A percentile compares a stretch with the other conserved stretches of the same genome.
Conservation (phyloP, 2,888 invertebrate genomes). For the Volucella bombylans region DNA sequence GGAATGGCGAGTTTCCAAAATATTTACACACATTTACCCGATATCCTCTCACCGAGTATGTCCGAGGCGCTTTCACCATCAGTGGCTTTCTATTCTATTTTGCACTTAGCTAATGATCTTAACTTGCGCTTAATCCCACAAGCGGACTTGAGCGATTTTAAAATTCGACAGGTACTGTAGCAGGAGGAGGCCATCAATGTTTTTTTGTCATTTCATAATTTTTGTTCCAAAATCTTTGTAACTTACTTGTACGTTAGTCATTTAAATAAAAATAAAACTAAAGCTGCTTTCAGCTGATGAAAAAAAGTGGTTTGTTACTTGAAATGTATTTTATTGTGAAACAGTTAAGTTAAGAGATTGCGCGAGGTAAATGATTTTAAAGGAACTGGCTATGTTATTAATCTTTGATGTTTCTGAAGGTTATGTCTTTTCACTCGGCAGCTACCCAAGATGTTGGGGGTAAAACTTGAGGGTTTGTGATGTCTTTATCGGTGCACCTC, state of each 20-base stretch:
- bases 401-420: too few species aligned
- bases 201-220: constrained; percentile 34
- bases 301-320: not conserved
- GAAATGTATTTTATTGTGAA: too few species aligned
- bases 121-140: constrained; percentile 84
- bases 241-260: constrained; percentile 28
- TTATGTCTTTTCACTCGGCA: too few species aligned
- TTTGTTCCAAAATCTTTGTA: constrained; percentile 44
- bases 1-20: constrained; percentile 84
- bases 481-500: too few species aligned
- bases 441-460: too few species aligned
- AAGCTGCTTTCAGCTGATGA: constrained; percentile 53
- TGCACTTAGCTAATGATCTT: constrained; percentile 93
- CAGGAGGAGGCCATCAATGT: constrained; percentile 9
- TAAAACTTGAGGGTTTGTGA: too few species aligned
- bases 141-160: constrained; percentile 84
- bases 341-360: too few species aligned
- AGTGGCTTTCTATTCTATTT: constrained; percentile 89
- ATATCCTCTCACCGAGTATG: constrained; percentile 85
- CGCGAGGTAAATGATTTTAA: too few species aligned
- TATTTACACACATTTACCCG: constrained; percentile 85
- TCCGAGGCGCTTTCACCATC: constrained; percentile 89
- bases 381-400: too few species aligned
- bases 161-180: constrained; percentile 79
- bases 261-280: constrained; percentile 28